Percentiles rank a stretch among this genome's conserved stretches.
Evolutionary conservation across 2,113 vertebrate species (phyloP).

Genomic region (Otocyon megalotis): DNA sequence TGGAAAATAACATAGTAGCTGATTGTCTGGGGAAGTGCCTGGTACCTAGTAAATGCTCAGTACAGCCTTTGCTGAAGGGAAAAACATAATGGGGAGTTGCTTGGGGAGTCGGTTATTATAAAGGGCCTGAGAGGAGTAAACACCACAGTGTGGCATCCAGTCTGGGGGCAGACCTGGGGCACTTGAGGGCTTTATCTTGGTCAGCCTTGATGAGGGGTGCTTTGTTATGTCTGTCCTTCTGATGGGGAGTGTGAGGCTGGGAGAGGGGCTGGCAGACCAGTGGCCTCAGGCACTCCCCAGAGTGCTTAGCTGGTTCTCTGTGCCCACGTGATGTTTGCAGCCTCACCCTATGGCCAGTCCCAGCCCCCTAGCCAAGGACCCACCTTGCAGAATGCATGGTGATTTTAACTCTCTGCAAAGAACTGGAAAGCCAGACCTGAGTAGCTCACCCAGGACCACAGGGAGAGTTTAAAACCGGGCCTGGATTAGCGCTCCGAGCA

Average conservation of each 20-base stretch:
- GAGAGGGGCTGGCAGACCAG: accelerated
- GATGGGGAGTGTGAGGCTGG: not conserved
- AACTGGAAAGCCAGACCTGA: not conserved
- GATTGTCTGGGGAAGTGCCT: not conserved
- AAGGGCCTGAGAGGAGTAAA: not conserved
- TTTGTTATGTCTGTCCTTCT: not conserved
- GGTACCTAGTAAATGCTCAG: not conserved
- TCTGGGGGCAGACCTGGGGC: not conserved
- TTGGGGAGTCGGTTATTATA: not conserved
- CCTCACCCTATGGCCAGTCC: accelerated
- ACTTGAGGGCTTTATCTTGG: not conserved
- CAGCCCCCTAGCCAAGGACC: accelerated
- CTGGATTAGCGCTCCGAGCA: not conserved
- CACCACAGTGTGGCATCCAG: accelerated
- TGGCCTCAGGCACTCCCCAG: accelerated
- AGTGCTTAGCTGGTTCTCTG: not conserved
- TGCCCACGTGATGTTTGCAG: not conserved
- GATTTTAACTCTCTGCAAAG: not conserved
- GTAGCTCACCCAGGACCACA: slow-evolving; percentile 4
- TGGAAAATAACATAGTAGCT: not conserved
- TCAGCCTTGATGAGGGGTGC: not conserved
- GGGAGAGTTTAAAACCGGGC: not conserved
- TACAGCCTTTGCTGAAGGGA: not conserved
- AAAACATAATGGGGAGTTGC: too few relatives aligned
- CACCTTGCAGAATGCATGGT: not conserved